Percentiles rank a stretch among this genome's conserved stretches.
phyloP scores from a whole-genome alignment of 2,113 vertebrate species.

The Capreolus pygargus region DNA sequence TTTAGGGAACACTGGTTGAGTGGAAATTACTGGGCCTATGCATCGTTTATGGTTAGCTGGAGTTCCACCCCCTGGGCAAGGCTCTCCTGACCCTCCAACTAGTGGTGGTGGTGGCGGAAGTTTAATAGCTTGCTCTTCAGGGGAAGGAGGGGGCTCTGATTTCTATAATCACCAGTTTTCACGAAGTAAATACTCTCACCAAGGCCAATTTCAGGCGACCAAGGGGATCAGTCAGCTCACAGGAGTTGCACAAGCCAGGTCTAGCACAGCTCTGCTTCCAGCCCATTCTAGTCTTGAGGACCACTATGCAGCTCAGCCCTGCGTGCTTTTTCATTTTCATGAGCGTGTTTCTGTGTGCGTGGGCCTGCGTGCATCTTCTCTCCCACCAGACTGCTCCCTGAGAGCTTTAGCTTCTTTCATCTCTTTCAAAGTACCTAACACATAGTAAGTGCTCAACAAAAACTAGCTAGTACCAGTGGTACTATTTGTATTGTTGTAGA shows the following conservation, averaged over 20 bases:
- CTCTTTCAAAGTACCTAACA: neutral
- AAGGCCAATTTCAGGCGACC: accelerated
- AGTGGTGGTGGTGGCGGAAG: neutral
- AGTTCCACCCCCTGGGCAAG: accelerated
- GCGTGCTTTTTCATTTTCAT: neutral
- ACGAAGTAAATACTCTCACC: neutral
- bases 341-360: neutral
- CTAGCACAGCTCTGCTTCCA: neutral
- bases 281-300: neutral
- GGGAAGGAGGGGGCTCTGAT: neutral
- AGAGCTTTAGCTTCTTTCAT: neutral
- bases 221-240: accelerated
- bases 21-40: neutral
- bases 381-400: neutral
- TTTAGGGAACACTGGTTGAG: neutral
- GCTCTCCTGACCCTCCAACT: neutral
- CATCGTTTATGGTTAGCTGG: neutral
- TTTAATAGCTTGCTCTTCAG: neutral
- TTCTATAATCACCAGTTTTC: neutral
- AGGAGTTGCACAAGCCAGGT: accelerated
- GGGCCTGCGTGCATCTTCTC: accelerated
- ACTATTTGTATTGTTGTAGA: accelerated
- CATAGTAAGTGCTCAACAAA: neutral
- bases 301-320: accelerated
- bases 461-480: accelerated